Conservation (phyloP, 1,140 invertebrate genomes). For the Orchesella cincta region DNA sequence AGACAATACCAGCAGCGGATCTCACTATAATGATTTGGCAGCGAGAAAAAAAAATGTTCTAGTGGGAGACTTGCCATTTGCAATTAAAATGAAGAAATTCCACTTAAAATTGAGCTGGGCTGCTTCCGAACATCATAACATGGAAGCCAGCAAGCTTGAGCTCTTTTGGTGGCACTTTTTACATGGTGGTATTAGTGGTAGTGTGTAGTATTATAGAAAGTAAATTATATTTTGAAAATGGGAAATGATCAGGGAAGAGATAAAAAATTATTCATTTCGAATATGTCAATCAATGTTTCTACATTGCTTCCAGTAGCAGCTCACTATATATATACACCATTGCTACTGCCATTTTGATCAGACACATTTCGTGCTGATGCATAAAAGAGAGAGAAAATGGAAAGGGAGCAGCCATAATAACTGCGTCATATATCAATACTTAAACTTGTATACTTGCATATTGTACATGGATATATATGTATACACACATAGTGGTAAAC, state of each 20-base stretch:
- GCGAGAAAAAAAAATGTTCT: slow-evolving; percentile 3
- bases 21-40: no score
- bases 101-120: slow-evolving; percentile 7
- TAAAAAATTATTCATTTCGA: slow-evolving; percentile 43
- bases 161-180: not conserved
- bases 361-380: slow-evolving; percentile 1
- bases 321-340: not conserved
- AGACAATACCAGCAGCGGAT: no score
- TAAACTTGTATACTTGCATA: not conserved
- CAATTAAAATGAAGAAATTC: slow-evolving; percentile 20
- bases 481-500: not conserved
- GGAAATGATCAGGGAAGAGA: slow-evolving; percentile 30
- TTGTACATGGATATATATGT: not conserved
- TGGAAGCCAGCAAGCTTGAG: no score
- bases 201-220: not conserved
- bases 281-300: slow-evolving; percentile 38
- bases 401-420: not conserved
- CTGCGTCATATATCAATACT: no score
- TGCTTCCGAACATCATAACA: no score
- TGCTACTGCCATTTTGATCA: not conserved
- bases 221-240: slow-evolving; percentile 24
- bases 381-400: slow-evolving; percentile 28
- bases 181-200: not conserved
- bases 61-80: slow-evolving; percentile 18
- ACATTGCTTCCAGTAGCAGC: not conserved